Conservation (phyloP, 2,888 invertebrate genomes). For the Boloria euphrosyne region DNA sequence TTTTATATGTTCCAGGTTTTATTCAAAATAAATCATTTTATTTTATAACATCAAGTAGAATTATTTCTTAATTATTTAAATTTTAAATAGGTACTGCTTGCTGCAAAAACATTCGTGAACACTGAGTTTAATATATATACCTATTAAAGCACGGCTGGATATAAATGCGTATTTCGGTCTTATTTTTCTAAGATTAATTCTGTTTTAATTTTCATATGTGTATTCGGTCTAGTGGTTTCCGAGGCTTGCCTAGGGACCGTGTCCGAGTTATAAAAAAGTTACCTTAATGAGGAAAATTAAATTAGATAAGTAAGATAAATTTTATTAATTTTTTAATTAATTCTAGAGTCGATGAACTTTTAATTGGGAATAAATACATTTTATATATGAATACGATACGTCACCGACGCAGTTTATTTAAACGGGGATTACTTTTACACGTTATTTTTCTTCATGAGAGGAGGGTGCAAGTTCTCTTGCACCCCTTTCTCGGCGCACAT, state of each 20-base stretch:
- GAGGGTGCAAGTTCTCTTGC: too few species aligned
- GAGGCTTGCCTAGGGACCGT: constrained; percentile 27
- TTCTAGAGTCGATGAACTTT: constrained; percentile 23
- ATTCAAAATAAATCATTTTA: too few species aligned
- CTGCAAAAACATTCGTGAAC: too few species aligned
- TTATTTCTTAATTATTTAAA: too few species aligned
- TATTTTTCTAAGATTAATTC: constrained; percentile 19
- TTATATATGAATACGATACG: constrained; percentile 25
- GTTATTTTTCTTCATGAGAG: too few species aligned
- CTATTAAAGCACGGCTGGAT: background rate
- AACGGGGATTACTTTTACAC: too few species aligned
- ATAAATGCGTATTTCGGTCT: constrained; percentile 8
- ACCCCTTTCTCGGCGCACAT: too few species aligned
- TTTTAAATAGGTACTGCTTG: too few species aligned
- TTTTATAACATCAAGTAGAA: too few species aligned
- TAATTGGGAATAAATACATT: background rate
- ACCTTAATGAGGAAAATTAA: constrained; percentile 6
- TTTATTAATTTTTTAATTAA: constrained; percentile 15
- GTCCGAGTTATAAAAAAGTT: constrained; percentile 5
- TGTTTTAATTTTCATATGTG: constrained; percentile 21
- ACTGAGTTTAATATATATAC: background rate
- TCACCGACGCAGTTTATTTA: background rate
- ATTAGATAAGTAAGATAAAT: constrained; percentile 9
- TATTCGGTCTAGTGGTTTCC: constrained; percentile 29
- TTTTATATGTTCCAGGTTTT: too few species aligned